phyloP scores from a whole-genome alignment of 2,113 vertebrate species.

The Microtus oregoni region DNA sequence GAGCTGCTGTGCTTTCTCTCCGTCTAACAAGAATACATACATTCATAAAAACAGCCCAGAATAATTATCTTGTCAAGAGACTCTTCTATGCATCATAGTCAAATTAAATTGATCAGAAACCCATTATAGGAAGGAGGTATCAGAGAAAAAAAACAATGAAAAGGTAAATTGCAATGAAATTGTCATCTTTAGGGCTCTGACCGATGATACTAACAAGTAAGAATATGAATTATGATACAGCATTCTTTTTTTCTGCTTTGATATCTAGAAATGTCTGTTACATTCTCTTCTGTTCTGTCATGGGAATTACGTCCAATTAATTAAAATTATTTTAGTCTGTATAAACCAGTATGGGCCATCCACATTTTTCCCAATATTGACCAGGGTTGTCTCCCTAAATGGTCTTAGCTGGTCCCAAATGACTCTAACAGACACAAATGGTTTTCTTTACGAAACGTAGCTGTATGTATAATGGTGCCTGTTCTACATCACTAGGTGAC shows the following conservation, averaged over 20 bases:
- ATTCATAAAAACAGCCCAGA: conserved; percentile 33
- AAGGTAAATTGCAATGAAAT: conserved; percentile 54
- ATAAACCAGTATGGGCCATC: not conserved
- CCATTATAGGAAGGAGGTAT: not conserved
- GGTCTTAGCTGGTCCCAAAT: not conserved
- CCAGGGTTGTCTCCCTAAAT: not conserved
- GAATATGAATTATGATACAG: not conserved
- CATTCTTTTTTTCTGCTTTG: not conserved
- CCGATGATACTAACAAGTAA: not conserved
- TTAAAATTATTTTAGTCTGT: not conserved
- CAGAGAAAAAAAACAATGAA: not conserved
- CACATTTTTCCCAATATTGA: not conserved
- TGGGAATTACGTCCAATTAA: not conserved
- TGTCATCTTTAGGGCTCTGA: not conserved
- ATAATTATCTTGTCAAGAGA: conserved; percentile 68
- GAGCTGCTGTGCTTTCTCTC: conserved; percentile 33
- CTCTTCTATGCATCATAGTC: not conserved
- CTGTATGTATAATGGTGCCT: not conserved
- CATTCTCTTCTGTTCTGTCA: not conserved
- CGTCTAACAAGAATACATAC: conserved; percentile 66
- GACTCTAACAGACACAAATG: not conserved
- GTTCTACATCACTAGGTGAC: not conserved
- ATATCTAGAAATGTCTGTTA: not conserved
- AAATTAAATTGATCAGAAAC: conserved; percentile 64
- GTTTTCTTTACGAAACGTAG: not conserved